These are phyloP conservation scores for Fukomys damarensis DNA, from an alignment of 2,113 vertebrate genomes.

Conservation along the genomic window DNA sequence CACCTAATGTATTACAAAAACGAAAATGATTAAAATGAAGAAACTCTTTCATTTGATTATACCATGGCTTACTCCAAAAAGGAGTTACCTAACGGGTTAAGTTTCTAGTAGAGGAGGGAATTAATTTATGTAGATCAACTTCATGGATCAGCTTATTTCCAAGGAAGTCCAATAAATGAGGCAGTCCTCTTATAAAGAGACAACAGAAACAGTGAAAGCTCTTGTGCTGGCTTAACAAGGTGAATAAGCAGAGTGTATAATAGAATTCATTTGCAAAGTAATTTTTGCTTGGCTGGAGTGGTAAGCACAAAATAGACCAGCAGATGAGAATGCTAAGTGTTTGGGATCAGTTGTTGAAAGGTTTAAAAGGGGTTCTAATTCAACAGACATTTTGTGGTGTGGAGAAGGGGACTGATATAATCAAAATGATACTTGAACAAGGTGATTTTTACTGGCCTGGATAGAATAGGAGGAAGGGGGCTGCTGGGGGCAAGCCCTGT, in stretches of 20 bases:
- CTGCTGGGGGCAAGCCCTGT: neutral
- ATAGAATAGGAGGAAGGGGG: neutral
- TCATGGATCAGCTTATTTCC: conserved; percentile 51
- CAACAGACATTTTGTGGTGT: conserved; percentile 58
- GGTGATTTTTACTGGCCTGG: conserved; percentile 50
- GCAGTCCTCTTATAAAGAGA: neutral
- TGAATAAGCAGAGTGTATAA: conserved; percentile 52
- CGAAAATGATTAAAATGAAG: conserved; percentile 58
- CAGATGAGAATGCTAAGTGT: conserved; percentile 39
- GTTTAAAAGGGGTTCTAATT: conserved; percentile 66
- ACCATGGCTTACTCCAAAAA: neutral
- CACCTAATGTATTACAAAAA: conserved; percentile 49
- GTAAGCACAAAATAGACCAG: conserved; percentile 51
- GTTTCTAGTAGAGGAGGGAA: conserved; percentile 53
- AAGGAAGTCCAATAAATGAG: conserved; percentile 48
- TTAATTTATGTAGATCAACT: conserved; percentile 52
- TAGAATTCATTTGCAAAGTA: conserved; percentile 69
- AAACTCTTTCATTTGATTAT: conserved; percentile 47
- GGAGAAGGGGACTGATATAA: conserved; percentile 36
- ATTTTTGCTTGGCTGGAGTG: conserved; percentile 69
- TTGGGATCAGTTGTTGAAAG: conserved; percentile 54
- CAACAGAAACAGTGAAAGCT: neutral
- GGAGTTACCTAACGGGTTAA: conserved; percentile 36
- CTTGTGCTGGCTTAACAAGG: conserved; percentile 65
- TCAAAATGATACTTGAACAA: conserved; percentile 62